Evolutionary conservation across 2,113 vertebrate species (phyloP), one percentile per base, ranked within the genome.

Genomic region (Craseonycteris thonglongyai): DNA sequence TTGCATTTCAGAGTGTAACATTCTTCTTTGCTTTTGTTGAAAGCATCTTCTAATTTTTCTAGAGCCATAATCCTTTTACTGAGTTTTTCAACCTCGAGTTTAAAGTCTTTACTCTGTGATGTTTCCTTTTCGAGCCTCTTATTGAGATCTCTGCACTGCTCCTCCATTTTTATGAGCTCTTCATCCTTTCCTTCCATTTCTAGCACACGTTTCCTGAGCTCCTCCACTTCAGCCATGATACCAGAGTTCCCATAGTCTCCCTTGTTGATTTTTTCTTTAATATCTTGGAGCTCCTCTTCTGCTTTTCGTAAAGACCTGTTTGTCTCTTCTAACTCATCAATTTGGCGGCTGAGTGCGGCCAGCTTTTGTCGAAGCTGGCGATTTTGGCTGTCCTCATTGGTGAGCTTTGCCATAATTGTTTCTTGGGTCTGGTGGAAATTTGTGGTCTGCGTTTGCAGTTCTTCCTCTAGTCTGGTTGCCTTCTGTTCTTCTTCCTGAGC

Each of bases 141-240:
- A 47, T 99, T 99, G 82, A 99, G 99, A 95, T 99, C 99, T 93
- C 98, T 98, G 97, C 99, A 99, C 96, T 99, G 99, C 82, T 99
- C 99, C 97, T 99, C 99, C 99, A 99, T 99, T 96, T 99, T 98
- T 95, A 99, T 99, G 86, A 99, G 97, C 96, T 99, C 99, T 93
- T 99, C 99, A 16, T 99, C 99, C 97, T 99, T 99, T 47, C 99
- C 99, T 97, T 99, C 99, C 99, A 99, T 99, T 93, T 99, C 99
- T 75, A 99, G 98, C 12, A 99, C 98, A 84, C 99, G 98, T 96
- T 99, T 99, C 56, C 99, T 97, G 88, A 99, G 97, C 95, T 99
- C 99, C 92, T 99, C 99, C 5, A 99, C 99, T 98, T 99, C 99
- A 0, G 98, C 98, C 98, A 99, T 98, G 85, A 99, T 98, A 0